Conservation (phyloP, 1,140 invertebrate species). For the Rhopalosiphum padi region DNA sequence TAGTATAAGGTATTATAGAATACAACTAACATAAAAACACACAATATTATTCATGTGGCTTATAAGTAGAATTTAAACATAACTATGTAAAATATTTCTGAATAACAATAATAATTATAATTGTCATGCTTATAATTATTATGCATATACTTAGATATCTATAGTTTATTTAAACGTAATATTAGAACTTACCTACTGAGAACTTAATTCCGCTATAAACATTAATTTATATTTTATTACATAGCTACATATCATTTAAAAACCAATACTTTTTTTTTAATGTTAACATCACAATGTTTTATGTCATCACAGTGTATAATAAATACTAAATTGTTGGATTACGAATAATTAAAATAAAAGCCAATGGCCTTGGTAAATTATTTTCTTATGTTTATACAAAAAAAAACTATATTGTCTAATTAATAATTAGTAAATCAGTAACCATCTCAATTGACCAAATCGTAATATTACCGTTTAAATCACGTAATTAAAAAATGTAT, state of each 20-base stretch:
- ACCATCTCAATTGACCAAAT: neutral
- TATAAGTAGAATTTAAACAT: neutral
- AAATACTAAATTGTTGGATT: neutral
- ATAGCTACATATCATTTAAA: neutral
- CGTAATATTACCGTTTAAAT: neutral
- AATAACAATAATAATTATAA: neutral
- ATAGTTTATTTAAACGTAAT: neutral
- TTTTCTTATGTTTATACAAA: neutral
- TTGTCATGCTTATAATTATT: too few species aligned
- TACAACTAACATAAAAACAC: neutral
- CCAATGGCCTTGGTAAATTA: neutral
- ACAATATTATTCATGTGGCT: neutral
- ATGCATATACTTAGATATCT: too few species aligned
- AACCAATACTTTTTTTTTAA: neutral
- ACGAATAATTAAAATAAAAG: neutral
- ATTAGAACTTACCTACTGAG: too few species aligned
- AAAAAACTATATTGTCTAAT: neutral
- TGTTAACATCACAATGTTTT: neutral
- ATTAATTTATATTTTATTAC: neutral
- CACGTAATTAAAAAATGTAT: neutral
- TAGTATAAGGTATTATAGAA: neutral
- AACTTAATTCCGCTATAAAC: neutral
- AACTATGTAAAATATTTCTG: neutral
- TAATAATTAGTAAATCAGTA: neutral
- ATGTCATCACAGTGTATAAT: neutral